These are phyloP conservation scores for Brachyhypopomus occidentalis DNA, from an alignment of 2,113 vertebrate genomes.

Conservation along the genomic window DNA sequence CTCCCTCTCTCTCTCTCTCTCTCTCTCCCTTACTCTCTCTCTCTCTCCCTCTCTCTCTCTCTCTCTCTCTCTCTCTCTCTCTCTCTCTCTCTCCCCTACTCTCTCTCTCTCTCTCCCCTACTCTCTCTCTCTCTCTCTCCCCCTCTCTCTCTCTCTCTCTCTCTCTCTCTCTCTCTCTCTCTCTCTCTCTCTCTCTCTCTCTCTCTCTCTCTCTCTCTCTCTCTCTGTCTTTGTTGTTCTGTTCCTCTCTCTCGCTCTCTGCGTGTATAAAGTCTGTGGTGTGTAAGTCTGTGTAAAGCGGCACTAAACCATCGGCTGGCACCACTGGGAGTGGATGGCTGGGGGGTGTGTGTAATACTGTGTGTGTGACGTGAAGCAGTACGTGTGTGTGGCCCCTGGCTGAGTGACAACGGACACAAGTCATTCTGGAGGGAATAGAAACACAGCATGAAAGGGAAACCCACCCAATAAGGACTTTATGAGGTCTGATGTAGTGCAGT, in stretches of 20 bases:
- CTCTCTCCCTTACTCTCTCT: background rate
- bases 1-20: background rate
- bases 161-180: conserved; percentile 12
- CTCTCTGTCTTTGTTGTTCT: background rate
- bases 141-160: too few species aligned
- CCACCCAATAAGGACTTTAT: conserved; percentile 50
- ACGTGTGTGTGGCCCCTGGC: background rate
- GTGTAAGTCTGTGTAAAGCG: background rate
- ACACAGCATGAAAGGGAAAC: background rate
- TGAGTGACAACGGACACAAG: background rate
- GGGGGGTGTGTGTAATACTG: background rate
- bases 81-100: background rate
- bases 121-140: background rate
- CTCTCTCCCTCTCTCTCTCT: too few species aligned
- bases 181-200: background rate
- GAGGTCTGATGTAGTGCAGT: conserved; percentile 40
- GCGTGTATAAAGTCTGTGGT: background rate
- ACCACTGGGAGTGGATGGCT: background rate
- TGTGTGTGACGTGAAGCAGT: background rate
- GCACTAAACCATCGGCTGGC: background rate
- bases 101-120: conserved; percentile 5
- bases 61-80: conserved; percentile 11
- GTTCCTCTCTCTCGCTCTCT: background rate
- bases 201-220: background rate
- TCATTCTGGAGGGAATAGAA: background rate